phyloP scores from a whole-genome alignment of 2,888 invertebrate species.

The Ctena decussata region DNA sequence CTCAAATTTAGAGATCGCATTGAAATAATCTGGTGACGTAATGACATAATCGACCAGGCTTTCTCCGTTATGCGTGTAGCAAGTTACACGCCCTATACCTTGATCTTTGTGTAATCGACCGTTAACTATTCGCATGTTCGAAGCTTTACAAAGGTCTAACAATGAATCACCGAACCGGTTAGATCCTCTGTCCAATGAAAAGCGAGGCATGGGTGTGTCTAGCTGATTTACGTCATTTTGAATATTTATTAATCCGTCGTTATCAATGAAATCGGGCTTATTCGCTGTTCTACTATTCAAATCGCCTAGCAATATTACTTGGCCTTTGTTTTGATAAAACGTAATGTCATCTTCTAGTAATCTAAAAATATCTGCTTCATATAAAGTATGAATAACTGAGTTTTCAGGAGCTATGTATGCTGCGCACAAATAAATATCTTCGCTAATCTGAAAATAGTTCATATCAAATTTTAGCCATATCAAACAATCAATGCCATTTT shows the following conservation, averaged over 20 bases:
- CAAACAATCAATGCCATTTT: background rate
- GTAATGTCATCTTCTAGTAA: background rate
- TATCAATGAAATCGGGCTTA: slow-evolving; percentile 5
- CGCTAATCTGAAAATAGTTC: background rate
- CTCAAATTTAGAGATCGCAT: background rate
- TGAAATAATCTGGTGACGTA: background rate
- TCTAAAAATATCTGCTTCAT: slow-evolving; percentile 15
- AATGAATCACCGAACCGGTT: slow-evolving; percentile 22
- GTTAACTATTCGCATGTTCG: slow-evolving; percentile 19
- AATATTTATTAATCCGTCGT: background rate
- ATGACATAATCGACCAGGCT: slow-evolving; percentile 17
- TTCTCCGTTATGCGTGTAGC: slow-evolving; percentile 19
- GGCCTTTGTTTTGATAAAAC: background rate
- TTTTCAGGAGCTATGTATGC: background rate
- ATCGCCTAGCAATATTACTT: slow-evolving; percentile 17
- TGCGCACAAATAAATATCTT: background rate
- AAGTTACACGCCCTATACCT: background rate
- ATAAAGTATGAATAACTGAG: background rate
- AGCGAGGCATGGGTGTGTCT: background rate
- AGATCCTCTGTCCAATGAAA: background rate
- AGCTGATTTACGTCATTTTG: background rate
- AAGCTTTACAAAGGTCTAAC: slow-evolving; percentile 14
- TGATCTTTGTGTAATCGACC: background rate
- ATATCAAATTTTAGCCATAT: background rate
- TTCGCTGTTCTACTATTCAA: slow-evolving; percentile 13